These are phyloP conservation scores for human (Homo sapiens) DNA, from an alignment of 2,113 vertebrate species.

Conservation along the genomic window DNA sequence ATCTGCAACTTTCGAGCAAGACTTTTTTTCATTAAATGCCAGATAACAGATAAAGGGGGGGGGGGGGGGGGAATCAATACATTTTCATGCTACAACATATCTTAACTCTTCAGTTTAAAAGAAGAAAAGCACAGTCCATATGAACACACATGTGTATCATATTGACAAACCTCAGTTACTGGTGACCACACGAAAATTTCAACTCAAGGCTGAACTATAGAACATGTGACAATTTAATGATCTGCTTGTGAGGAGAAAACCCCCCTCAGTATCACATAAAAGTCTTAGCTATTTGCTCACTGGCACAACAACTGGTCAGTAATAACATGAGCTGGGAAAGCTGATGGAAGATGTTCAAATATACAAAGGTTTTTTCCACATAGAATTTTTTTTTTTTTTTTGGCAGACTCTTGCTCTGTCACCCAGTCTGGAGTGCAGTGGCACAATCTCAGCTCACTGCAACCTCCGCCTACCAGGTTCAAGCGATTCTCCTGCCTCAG, in stretches of 20 bases:
- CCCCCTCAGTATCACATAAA: neutral
- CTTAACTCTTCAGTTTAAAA: neutral
- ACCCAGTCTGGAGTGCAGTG: neutral
- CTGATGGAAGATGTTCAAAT: neutral
- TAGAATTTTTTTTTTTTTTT: neutral
- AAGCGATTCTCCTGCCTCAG: neutral
- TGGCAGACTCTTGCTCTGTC: neutral
- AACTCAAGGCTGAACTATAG: neutral
- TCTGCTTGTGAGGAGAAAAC: neutral
- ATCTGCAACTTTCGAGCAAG: conserved; percentile 78
- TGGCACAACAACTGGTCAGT: neutral
- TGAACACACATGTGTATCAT: neutral
- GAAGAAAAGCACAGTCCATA: neutral
- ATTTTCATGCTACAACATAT: neutral
- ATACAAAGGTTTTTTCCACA: neutral
- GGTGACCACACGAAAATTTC: neutral
- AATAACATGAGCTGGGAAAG: neutral
- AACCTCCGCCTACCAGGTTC: neutral
- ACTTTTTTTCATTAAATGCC: conserved; percentile 46
- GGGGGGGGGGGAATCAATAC: neutral
- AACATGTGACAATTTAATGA: neutral
- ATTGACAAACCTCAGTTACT: neutral
- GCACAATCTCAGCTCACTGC: neutral
- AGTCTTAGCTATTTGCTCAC: neutral
- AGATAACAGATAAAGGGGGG: conserved; percentile 25